phyloP scores from a whole-genome alignment of 1,140 invertebrate genomes.

The Sycophaga agraensis region DNA sequence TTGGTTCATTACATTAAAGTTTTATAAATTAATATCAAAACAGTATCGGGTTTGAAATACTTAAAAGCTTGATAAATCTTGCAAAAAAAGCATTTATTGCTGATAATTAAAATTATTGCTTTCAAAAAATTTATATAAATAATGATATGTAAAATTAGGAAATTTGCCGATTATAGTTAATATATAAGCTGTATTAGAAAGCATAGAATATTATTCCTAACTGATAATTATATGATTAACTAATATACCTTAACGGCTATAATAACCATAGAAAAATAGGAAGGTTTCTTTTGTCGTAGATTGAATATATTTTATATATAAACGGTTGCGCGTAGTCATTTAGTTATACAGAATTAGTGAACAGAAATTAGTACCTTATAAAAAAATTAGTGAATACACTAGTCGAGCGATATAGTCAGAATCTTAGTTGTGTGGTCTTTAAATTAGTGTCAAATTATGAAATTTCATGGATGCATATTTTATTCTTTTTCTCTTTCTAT shows the following conservation, averaged over 20 bases:
- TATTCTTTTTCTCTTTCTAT: not conserved
- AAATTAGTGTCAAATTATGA: constrained; percentile 62
- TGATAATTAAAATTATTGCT: not conserved
- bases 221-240: constrained; percentile 49
- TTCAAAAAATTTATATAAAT: not conserved
- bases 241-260: constrained; percentile 53
- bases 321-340: constrained; percentile 52
- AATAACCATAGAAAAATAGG: constrained; percentile 56
- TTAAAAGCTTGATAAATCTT: no score
- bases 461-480: constrained; percentile 59
- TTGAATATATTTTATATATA: constrained; percentile 43
- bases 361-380: no score
- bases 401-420: constrained; percentile 54
- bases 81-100: no score
- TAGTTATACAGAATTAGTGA: constrained; percentile 50
- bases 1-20: no score
- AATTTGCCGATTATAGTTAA: constrained; percentile 49
- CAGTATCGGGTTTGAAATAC: no score
- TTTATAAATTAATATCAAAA: no score
- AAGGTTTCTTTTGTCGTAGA: constrained; percentile 58
- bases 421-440: constrained; percentile 59
- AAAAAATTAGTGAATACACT: constrained; percentile 50
- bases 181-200: constrained; percentile 55
- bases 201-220: constrained; percentile 53
- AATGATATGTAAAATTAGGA: constrained; percentile 33